Evolutionary conservation across 2,113 vertebrate genomes (phyloP).

Genomic region (Eulacestoma nigropectus): DNA sequence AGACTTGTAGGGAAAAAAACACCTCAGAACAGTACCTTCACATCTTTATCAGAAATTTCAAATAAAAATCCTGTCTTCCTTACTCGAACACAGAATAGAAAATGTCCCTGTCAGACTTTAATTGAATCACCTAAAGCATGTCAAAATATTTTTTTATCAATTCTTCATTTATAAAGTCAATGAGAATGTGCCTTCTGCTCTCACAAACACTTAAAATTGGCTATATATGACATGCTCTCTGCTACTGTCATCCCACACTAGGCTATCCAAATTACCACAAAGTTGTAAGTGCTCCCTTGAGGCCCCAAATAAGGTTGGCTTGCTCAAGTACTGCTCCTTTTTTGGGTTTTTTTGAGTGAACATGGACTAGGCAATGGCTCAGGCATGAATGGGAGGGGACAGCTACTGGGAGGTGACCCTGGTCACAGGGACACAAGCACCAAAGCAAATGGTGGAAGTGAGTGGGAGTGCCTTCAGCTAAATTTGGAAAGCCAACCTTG

Average conservation of each 20-base stretch:
- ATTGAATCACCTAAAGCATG: constrained; percentile 18
- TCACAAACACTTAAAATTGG: not conserved
- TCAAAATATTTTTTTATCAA: constrained; percentile 47
- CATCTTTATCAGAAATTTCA: constrained; percentile 36
- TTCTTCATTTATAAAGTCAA: constrained; percentile 32
- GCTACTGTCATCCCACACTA: not conserved
- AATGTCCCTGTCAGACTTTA: constrained; percentile 50
- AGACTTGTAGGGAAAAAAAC: not conserved
- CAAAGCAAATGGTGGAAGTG: not conserved
- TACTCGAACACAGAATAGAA: constrained; percentile 26
- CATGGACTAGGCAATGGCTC: not conserved
- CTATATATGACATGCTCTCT: not conserved
- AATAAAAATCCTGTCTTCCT: constrained; percentile 55
- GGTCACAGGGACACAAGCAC: not conserved
- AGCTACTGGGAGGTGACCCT: not conserved
- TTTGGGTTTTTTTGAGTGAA: not conserved
- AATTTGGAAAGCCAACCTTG: not conserved
- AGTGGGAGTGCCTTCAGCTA: not conserved
- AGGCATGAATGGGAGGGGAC: not conserved
- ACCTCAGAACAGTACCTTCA: not conserved
- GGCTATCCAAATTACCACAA: not conserved
- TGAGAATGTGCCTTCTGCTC: not conserved
- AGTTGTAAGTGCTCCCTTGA: not conserved
- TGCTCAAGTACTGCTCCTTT: not conserved
- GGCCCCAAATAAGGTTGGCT: not conserved